Percentiles rank a stretch among this genome's conserved stretches.
phyloP scores from a whole-genome alignment of 1,140 invertebrate species.

The Brachionus paranguensis region DNA sequence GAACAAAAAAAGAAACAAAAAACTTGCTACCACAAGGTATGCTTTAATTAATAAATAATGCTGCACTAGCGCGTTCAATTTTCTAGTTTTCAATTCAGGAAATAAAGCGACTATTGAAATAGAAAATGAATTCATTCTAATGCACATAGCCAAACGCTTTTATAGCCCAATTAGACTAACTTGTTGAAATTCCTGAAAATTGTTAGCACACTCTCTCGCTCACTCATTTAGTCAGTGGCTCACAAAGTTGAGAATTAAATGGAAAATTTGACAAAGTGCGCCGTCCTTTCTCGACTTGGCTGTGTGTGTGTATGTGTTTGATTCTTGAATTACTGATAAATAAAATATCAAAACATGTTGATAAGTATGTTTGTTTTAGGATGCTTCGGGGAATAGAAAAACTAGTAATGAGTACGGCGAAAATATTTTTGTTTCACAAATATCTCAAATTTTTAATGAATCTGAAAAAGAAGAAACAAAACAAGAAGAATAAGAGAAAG shows the following conservation, averaged over 20 bases:
- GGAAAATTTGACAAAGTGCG: constrained; percentile 8
- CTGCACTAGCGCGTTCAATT: neutral
- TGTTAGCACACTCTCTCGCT: neutral
- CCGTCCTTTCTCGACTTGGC: neutral
- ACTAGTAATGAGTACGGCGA: neutral
- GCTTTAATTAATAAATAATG: constrained; percentile 16
- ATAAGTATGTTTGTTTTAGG: constrained; percentile 18
- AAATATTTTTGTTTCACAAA: neutral
- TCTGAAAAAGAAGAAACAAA: neutral
- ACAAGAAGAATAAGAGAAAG: neutral
- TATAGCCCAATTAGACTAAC: constrained; percentile 15
- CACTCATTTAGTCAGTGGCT: no score
- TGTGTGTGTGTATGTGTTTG: neutral
- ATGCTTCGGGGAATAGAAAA: neutral
- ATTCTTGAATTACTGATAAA: constrained; percentile 34
- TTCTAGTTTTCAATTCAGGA: constrained; percentile 27
- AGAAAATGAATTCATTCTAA: constrained; percentile 1
- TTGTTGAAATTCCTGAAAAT: constrained; percentile 37
- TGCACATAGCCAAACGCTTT: neutral
- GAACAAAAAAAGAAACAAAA: neutral
- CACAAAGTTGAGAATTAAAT: neutral
- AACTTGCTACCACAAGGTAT: neutral
- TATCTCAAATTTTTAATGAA: neutral
- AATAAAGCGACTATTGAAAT: constrained; percentile 2
- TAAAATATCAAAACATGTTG: neutral